Conservation (phyloP, 1,140 invertebrate genomes). For the Latrodectus geometricus region DNA sequence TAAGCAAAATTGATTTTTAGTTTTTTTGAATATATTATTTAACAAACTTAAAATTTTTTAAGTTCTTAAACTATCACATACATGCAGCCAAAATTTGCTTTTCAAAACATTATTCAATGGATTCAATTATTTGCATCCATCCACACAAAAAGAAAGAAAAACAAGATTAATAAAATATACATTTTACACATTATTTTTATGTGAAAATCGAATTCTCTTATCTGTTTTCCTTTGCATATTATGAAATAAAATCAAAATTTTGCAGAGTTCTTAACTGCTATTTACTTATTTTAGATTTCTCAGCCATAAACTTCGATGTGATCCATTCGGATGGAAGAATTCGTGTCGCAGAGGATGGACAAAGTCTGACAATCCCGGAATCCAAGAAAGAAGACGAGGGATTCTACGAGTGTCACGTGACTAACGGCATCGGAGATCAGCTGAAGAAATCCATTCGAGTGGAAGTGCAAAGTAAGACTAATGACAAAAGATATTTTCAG, state of each 20-base stretch:
- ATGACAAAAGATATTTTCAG: no score
- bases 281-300: constrained; percentile 36
- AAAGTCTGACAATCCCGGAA: constrained; percentile 45
- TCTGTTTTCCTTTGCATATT: no score
- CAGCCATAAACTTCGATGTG: constrained; percentile 49
- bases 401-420: constrained; percentile 55
- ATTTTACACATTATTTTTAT: not conserved
- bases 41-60: no score
- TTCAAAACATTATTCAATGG: no score
- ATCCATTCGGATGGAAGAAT: constrained; percentile 43
- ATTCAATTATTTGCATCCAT: no score
- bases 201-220: no score
- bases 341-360: constrained; percentile 40
- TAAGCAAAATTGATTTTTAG: no score
- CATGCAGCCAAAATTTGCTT: no score
- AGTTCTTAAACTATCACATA: no score
- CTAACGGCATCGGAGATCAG: constrained; percentile 54
- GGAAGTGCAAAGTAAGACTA: constrained; percentile 52
- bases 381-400: constrained; percentile 58
- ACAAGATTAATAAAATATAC: not conserved
- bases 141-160: no score
- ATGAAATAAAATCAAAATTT: not conserved
- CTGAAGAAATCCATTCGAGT: constrained; percentile 49
- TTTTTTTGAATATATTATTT: no score
- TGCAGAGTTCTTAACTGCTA: not conserved